These are phyloP conservation scores for Tubulanus polymorphus DNA, from an alignment of 2,888 invertebrate species.

Conservation along the genomic window DNA sequence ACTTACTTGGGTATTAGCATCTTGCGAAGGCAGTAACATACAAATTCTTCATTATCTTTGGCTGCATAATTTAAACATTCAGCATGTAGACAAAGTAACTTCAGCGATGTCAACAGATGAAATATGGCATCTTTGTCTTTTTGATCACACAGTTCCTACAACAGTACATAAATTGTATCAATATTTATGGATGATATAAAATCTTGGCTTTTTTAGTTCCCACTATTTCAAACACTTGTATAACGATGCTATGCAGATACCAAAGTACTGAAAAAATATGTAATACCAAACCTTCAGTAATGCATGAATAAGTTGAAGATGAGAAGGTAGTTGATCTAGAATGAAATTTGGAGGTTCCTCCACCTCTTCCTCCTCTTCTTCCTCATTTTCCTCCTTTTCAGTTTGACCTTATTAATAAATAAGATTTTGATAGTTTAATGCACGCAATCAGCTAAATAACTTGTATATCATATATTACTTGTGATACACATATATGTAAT, in stretches of 20 bases:
- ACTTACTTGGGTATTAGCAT: slow-evolving; percentile 83
- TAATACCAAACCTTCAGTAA: slow-evolving; percentile 72
- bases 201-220: too few relatives aligned
- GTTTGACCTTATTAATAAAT: too few relatives aligned
- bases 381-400: slow-evolving; percentile 22
- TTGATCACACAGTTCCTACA: slow-evolving; percentile 54
- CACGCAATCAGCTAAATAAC: too few relatives aligned
- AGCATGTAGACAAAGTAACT: slow-evolving; percentile 85
- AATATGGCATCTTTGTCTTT: slow-evolving; percentile 86
- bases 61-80: slow-evolving; percentile 85
- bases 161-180: too few relatives aligned
- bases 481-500: too few relatives aligned
- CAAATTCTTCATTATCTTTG: slow-evolving; percentile 83
- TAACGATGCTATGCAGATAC: too few relatives aligned
- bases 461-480: too few relatives aligned
- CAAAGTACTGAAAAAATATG: background rate
- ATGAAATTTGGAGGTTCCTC: background rate
- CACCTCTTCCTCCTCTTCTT: slow-evolving; percentile 24
- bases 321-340: slow-evolving; percentile 71
- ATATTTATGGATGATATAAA: too few relatives aligned
- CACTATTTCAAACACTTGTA: too few relatives aligned
- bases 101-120: slow-evolving; percentile 85
- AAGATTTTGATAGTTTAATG: too few relatives aligned
- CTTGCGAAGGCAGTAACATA: slow-evolving; percentile 95
- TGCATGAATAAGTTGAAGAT: slow-evolving; percentile 88